phyloP scores from a whole-genome alignment of 2,888 invertebrate genomes.

The Andrena chrysosceles region DNA sequence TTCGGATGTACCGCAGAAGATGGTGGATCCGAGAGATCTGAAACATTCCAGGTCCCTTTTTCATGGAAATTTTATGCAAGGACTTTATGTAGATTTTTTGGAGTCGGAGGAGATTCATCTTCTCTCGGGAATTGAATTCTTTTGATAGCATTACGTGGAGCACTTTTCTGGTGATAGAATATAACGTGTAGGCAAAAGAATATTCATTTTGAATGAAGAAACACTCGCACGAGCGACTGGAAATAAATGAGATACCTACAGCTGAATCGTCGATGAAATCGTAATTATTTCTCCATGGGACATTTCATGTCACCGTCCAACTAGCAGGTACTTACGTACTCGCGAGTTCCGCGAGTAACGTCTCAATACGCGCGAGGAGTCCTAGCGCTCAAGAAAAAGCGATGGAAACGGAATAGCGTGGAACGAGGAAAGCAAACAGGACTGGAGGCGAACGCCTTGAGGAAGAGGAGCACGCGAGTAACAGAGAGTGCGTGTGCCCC shows the following conservation, averaged over 20 bases:
- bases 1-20: not conserved
- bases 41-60: not conserved
- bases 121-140: not conserved
- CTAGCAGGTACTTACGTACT: too few relatives aligned
- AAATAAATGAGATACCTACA: too few relatives aligned
- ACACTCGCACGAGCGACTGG: too few relatives aligned
- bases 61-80: not conserved
- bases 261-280: too few relatives aligned
- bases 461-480: slow-evolving; percentile 29
- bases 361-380: not conserved
- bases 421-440: not conserved
- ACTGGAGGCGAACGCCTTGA: not conserved
- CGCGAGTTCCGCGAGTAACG: not conserved
- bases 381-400: not conserved
- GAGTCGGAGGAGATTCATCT: not conserved
- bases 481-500: slow-evolving; percentile 46
- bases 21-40: not conserved
- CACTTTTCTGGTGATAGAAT: too few relatives aligned
- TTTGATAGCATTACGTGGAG: not conserved
- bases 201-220: too few relatives aligned
- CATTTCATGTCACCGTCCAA: too few relatives aligned
- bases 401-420: not conserved
- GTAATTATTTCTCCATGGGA: too few relatives aligned
- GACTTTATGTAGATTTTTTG: not conserved
- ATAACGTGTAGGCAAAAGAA: too few relatives aligned